phyloP scores from a whole-genome alignment of 2,888 invertebrate genomes.

The Plagiodera versicolora region DNA sequence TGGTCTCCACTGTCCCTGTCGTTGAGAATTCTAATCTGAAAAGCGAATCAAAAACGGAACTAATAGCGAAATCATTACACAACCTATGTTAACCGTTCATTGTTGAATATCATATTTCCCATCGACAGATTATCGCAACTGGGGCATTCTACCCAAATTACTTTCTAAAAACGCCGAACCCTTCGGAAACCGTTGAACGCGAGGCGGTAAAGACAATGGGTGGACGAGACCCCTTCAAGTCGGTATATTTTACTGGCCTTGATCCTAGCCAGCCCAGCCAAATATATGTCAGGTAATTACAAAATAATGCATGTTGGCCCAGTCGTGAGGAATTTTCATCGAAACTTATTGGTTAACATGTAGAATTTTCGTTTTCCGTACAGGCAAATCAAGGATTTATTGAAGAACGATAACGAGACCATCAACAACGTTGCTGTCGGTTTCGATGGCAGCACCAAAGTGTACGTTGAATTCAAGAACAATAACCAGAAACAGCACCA shows the following conservation, averaged over 20 bases:
- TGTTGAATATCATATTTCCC: no score
- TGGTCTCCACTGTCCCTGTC: no score
- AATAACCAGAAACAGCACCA: conserved; percentile 39
- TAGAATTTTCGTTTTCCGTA: background rate
- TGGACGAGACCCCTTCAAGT: conserved; percentile 75
- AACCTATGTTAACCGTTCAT: no score
- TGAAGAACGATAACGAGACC: conserved; percentile 52
- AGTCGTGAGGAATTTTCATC: background rate
- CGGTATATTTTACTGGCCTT: conserved; percentile 69
- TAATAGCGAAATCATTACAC: no score
- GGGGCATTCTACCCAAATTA: conserved; percentile 95
- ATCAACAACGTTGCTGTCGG: conserved; percentile 59
- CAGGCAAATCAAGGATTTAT: conserved; percentile 61
- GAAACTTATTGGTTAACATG: no score
- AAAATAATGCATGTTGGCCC: background rate
- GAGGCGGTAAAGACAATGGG: conserved; percentile 67
- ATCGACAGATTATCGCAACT: conserved; percentile 70
- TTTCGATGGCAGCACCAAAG: conserved; percentile 61
- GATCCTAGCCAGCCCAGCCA: conserved; percentile 67
- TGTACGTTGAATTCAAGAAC: conserved; percentile 68
- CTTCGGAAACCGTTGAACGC: conserved; percentile 63
- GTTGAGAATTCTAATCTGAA: no score
- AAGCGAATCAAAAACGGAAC: no score
- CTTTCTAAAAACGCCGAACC: conserved; percentile 64
- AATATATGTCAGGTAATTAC: conserved; percentile 61